Conservation (phyloP, 2,113 vertebrate species). For the Sakesphorus luctuosus region DNA sequence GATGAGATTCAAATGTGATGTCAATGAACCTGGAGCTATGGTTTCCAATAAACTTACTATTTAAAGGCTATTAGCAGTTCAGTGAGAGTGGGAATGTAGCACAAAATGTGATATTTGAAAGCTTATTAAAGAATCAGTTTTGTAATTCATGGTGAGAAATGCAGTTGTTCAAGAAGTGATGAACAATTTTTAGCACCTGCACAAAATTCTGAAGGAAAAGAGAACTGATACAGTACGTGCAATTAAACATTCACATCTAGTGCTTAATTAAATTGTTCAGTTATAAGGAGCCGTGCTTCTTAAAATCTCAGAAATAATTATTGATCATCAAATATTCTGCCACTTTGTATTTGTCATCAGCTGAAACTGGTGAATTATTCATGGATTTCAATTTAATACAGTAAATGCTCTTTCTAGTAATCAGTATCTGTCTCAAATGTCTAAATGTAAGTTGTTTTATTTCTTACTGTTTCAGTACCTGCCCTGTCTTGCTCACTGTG, state of each 20-base stretch:
- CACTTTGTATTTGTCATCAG: constrained; percentile 43
- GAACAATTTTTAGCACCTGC: constrained; percentile 42
- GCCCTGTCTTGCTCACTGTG: background rate
- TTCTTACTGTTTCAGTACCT: background rate
- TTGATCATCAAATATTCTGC: constrained; percentile 52
- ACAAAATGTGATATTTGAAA: background rate
- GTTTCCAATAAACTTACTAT: constrained; percentile 9
- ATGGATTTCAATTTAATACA: constrained; percentile 17
- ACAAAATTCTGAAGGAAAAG: background rate
- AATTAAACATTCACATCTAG: constrained; percentile 61
- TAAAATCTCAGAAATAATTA: constrained; percentile 61
- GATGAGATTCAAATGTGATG: background rate
- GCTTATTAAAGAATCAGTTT: background rate
- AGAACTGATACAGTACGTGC: background rate
- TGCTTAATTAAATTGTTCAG: constrained; percentile 59
- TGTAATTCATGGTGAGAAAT: constrained; percentile 28
- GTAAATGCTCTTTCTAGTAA: constrained; percentile 24
- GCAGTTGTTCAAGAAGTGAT: background rate
- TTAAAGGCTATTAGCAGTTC: constrained; percentile 19
- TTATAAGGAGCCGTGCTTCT: background rate
- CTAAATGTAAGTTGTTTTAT: background rate
- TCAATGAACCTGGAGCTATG: background rate
- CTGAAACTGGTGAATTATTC: constrained; percentile 56
- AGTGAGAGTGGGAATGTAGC: background rate
- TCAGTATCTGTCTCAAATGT: constrained; percentile 25